A percentile compares a stretch with the other conserved stretches of the same genome.
phyloP scores from a whole-genome alignment of 2,888 invertebrate species.

The Drosophila greeni region DNA sequence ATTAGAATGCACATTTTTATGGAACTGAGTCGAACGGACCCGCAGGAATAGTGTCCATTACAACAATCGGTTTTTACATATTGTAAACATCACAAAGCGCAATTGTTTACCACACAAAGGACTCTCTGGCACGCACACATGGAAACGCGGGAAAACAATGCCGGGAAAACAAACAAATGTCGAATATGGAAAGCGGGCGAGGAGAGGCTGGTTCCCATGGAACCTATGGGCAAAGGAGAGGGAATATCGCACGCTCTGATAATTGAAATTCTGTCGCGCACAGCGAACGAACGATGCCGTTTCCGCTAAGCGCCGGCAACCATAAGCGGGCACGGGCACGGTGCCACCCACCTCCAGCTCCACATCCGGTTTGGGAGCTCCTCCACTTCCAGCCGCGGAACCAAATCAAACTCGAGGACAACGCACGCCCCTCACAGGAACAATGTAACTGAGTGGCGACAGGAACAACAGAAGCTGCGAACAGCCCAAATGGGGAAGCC shows the following conservation, averaged over 20 bases:
- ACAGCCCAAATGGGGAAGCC: constrained; percentile 45
- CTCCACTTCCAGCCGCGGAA: constrained; percentile 5
- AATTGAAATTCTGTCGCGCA: constrained; percentile 61
- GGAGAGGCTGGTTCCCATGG: constrained; percentile 3
- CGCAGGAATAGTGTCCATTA: constrained; percentile 32
- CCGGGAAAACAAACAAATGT: constrained; percentile 39
- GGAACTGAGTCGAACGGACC: constrained; percentile 34
- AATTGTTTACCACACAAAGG: constrained; percentile 53
- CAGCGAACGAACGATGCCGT: constrained; percentile 42
- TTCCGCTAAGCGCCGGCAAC: constrained; percentile 63
- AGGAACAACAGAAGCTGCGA: constrained; percentile 32
- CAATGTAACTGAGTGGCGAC: constrained; percentile 49
- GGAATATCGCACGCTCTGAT: constrained; percentile 36
- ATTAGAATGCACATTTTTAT: constrained; percentile 46
- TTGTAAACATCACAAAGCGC: constrained; percentile 63
- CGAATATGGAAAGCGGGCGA: constrained; percentile 21
- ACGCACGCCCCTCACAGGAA: constrained; percentile 25
- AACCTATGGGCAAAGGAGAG: constrained; percentile 5
- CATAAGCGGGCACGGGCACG: constrained; percentile 50
- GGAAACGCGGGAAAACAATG: constrained; percentile 35
- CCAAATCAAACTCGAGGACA: constrained; percentile 62
- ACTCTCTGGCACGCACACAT: constrained; percentile 34
- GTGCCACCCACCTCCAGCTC: constrained; percentile 2
- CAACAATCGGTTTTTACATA: constrained; percentile 45
- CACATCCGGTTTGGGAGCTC: constrained; percentile 3